A percentile compares a stretch with the other conserved stretches of the same genome.
phyloP scores from a whole-genome alignment of 2,113 vertebrate species.

The Tretioscincus oriximinensis region DNA sequence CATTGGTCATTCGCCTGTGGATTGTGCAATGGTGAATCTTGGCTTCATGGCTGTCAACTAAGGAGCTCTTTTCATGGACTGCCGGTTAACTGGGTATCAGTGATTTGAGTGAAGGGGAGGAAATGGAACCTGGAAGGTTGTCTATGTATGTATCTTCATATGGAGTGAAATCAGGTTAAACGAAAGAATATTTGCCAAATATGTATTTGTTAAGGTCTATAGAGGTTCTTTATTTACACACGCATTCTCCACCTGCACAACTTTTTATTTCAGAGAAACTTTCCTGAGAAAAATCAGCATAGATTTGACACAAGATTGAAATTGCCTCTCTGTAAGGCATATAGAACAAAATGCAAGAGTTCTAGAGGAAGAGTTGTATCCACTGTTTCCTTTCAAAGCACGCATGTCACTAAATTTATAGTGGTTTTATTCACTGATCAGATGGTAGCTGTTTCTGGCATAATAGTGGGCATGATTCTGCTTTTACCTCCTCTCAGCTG shows the following conservation, averaged over 20 bases:
- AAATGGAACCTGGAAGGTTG: background rate
- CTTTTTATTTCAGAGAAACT: background rate
- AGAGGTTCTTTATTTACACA: background rate
- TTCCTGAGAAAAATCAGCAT: background rate
- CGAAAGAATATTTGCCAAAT: rapidly evolving
- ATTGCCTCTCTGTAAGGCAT: background rate
- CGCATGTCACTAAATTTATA: background rate
- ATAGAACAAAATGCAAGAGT: background rate
- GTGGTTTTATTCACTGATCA: background rate
- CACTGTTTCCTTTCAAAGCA: background rate
- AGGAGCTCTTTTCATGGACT: background rate
- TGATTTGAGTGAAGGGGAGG: constrained; percentile 18
- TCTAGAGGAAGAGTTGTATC: background rate
- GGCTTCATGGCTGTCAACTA: background rate
- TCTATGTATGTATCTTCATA: rapidly evolving
- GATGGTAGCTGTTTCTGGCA: background rate
- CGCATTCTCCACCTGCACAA: background rate
- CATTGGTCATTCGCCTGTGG: background rate
- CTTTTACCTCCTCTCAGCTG: background rate
- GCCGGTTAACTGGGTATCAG: constrained; percentile 32
- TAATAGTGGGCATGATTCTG: background rate
- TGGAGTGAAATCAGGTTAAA: rapidly evolving
- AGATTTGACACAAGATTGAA: background rate
- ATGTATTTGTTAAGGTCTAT: too few relatives aligned
- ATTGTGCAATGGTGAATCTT: background rate